Evolutionary conservation across 2,888 invertebrate genomes (phyloP), one percentile per base, ranked within the genome.

Genomic region (Sphinx pinastri): DNA sequence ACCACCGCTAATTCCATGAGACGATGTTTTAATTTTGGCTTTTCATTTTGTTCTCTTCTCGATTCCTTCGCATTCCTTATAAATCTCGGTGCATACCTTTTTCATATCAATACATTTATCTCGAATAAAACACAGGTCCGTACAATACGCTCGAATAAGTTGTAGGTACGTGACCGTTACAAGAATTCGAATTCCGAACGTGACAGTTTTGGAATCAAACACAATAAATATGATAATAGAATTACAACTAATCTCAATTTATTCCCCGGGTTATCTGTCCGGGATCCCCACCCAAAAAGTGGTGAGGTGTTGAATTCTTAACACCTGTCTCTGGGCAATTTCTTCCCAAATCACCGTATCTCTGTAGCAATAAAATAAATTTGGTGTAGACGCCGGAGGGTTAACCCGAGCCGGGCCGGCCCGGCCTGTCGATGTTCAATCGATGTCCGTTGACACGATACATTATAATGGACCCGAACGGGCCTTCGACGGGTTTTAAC

Each of bases 361-460:
- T 93, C 86, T 88, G 88, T 79, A 83, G 93, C 89, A 92, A 93
- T 94, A 93, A 93, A 93, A 94, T 94, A 94, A 93, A 93, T 93
- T 93, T 91, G 85, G 84, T 91, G 89, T 90, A 88, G 91, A 90
- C 92, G 93, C 92, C 91, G 86, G 89, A 93, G 94, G 93, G 92
- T 90, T 88, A 90, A 83, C 85, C 82, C 85, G 85, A 83, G 83
- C 83, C 79, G 79, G 82, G 80, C 81, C 79, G 81, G 82, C 78
- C 83, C 82, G 81, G 87, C 85, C 87, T 89, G 91, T 91, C 93
- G 91, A 91, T 92, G 92, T 90, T 92, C 93, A 89, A 90, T 92
- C 92, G 91, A 89, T 93, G 93, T 92, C 87, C 92, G 92, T 90
- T 93, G 93, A 93, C 94, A 93, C 92, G 91, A 92, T 89, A 91